Evolutionary conservation across 2,888 invertebrate genomes (phyloP).

Genomic region (Liodrosophila aerea): DNA sequence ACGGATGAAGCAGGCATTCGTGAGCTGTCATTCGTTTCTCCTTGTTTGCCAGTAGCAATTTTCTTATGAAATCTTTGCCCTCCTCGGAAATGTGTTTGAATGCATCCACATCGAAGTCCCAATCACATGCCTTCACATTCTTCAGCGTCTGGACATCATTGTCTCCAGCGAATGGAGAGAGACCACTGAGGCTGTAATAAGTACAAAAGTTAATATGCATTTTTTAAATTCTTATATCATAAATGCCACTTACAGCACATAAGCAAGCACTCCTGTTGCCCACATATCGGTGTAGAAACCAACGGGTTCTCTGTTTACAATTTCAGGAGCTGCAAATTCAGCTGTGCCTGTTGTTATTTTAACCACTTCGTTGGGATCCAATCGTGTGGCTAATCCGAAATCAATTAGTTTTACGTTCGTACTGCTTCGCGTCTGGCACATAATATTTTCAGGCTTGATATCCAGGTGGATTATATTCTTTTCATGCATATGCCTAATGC

Average conservation of each 20-base stretch:
- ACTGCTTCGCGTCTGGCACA: slow-evolving; percentile 98
- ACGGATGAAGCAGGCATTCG: slow-evolving; percentile 96
- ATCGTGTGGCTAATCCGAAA: slow-evolving; percentile 98
- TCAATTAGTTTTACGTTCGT: slow-evolving; percentile 99
- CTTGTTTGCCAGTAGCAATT: slow-evolving; percentile 95
- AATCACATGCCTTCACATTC: slow-evolving; percentile 99
- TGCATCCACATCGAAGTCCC: slow-evolving; percentile 99
- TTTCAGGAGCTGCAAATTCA: slow-evolving; percentile 99
- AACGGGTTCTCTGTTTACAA: slow-evolving; percentile 98
- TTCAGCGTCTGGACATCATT: slow-evolving; percentile 98
- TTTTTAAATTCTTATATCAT: too few species aligned
- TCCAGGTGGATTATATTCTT: slow-evolving; percentile 99
- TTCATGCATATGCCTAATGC: slow-evolving; percentile 99
- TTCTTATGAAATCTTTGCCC: slow-evolving; percentile 98
- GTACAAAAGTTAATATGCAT: slow-evolving; percentile 1
- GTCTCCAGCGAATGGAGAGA: slow-evolving; percentile 99
- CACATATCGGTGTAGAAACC: slow-evolving; percentile 99
- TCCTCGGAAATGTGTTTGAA: slow-evolving; percentile 97
- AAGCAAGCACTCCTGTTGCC: slow-evolving; percentile 99
- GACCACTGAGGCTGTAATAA: slow-evolving; percentile 90
- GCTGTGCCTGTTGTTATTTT: slow-evolving; percentile 99
- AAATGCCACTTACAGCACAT: slow-evolving; percentile 92
- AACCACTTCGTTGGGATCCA: slow-evolving; percentile 99
- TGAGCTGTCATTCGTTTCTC: slow-evolving; percentile 99
- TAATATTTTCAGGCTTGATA: slow-evolving; percentile 99